Percentiles rank a stretch among this genome's conserved stretches.
phyloP scores from a whole-genome alignment of 1,140 invertebrate genomes.

The Neoseiulus cucumeris region DNA sequence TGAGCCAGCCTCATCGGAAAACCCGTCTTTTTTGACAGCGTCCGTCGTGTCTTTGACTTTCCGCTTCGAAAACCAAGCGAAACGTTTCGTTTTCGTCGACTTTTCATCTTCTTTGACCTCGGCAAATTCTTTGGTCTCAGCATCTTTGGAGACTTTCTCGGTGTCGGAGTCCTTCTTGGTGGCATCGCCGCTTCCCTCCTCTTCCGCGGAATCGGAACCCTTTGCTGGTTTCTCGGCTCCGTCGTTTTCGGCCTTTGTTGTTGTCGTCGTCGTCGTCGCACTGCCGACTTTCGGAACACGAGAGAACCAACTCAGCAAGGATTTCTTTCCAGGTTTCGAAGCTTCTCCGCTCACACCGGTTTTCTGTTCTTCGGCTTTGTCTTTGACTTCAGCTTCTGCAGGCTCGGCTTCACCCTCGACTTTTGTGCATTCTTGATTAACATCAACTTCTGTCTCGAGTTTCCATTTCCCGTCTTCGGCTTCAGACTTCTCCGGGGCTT shows the following conservation, averaged over 20 bases:
- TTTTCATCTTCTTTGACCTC: not conserved
- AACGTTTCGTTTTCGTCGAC: not conserved
- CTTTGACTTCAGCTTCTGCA: not conserved
- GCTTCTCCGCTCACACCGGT: not conserved
- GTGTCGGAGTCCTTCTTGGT: too few species aligned
- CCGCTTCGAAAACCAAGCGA: too few species aligned
- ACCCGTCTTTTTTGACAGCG: constrained; percentile 39
- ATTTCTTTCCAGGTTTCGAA: not conserved
- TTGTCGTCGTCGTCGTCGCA: not conserved
- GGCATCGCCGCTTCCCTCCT: too few species aligned
- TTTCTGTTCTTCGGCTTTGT: not conserved
- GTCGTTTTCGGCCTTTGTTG: not conserved
- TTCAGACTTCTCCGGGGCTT: too few species aligned
- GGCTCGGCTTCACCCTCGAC: too few species aligned
- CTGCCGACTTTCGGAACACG: too few species aligned
- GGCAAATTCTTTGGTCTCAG: too few species aligned
- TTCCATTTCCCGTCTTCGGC: too few species aligned
- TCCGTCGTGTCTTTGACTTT: constrained; percentile 33
- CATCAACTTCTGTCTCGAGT: not conserved
- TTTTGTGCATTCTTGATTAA: too few species aligned
- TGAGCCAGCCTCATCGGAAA: not conserved
- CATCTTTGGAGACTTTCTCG: too few species aligned
- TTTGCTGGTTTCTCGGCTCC: not conserved
- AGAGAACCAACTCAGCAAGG: too few species aligned
- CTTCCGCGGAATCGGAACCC: too few species aligned